A percentile compares a stretch with the other conserved stretches of the same genome.
Conservation (phyloP, 2,888 invertebrate species). For the Dexiosoma caninum region DNA sequence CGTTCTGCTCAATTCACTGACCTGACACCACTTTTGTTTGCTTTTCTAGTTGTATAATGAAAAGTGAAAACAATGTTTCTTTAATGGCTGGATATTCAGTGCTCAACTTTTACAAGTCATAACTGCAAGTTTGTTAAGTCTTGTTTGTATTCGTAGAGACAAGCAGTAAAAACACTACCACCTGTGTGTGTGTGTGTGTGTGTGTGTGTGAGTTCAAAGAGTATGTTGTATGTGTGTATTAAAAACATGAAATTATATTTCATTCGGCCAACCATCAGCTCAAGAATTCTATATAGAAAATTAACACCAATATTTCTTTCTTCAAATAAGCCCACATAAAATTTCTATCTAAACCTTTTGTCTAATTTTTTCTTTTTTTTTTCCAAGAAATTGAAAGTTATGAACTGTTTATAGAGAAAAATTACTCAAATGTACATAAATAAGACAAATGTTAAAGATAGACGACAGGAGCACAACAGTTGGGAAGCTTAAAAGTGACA, state of each 20-base stretch:
- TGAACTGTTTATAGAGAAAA: not conserved
- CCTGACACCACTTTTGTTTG: slow-evolving; percentile 29
- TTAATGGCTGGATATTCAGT: not conserved
- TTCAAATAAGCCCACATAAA: slow-evolving; percentile 48
- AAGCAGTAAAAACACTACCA: slow-evolving; percentile 18
- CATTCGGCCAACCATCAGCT: slow-evolving; percentile 50
- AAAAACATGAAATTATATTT: slow-evolving; percentile 14
- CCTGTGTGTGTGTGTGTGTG: not conserved
- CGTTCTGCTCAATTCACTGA: not conserved
- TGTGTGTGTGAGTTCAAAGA: too few species aligned
- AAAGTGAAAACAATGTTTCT: slow-evolving; percentile 61
- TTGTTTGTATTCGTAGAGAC: not conserved
- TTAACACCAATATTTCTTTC: not conserved
- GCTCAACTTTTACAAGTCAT: slow-evolving; percentile 17
- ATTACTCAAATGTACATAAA: not conserved
- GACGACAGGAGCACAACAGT: not conserved
- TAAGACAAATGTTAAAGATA: not conserved
- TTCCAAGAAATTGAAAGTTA: slow-evolving; percentile 26
- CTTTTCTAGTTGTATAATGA: slow-evolving; percentile 27
- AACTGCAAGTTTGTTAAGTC: not conserved
- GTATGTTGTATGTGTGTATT: too few species aligned
- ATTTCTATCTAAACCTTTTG: slow-evolving; percentile 49
- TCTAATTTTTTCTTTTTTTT: not conserved
- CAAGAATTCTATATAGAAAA: slow-evolving; percentile 38
- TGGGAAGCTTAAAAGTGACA: not conserved